Conservation (phyloP, 1,140 invertebrate species). For the Drosophila setifemur region DNA sequence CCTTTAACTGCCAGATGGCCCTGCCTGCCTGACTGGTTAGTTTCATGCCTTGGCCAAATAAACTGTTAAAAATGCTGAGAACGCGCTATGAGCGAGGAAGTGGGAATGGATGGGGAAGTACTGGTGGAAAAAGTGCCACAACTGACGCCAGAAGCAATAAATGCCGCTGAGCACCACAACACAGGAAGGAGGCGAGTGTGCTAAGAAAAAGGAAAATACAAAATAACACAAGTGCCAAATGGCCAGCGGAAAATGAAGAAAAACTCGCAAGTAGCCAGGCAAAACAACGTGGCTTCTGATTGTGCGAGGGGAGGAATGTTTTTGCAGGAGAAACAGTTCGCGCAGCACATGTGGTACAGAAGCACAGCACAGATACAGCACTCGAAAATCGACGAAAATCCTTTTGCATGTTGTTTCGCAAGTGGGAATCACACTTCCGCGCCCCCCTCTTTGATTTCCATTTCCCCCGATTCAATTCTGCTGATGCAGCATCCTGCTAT, state of each 20-base stretch:
- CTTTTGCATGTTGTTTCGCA: constrained; percentile 74
- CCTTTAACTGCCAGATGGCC: background rate
- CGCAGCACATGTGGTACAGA: constrained; percentile 62
- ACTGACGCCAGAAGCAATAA: constrained; percentile 75
- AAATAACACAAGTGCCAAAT: constrained; percentile 69
- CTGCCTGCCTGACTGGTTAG: constrained; percentile 19
- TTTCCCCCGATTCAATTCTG: constrained; percentile 41
- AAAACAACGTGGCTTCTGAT: constrained; percentile 15
- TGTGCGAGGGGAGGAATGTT: constrained; percentile 17
- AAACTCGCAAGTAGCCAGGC: constrained; percentile 47
- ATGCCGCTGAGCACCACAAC: constrained; percentile 57
- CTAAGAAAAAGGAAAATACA: constrained; percentile 33
- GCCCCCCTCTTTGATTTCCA: background rate
- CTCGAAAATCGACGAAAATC: constrained; percentile 79
- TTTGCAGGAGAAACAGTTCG: constrained; percentile 20
- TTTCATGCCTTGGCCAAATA: constrained; percentile 65
- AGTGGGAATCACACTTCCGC: constrained; percentile 32
- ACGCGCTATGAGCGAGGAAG: constrained; percentile 37
- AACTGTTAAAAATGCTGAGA: constrained; percentile 74
- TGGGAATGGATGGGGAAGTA: constrained; percentile 2
- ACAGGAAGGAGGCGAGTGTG: constrained; percentile 9
- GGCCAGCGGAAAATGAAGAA: constrained; percentile 42
- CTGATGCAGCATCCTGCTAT: constrained; percentile 52
- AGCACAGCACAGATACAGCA: constrained; percentile 45
- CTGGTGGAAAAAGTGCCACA: constrained; percentile 57